Evolutionary conservation across 2,888 invertebrate genomes (phyloP), one percentile per base, ranked within the genome.

Genomic region (Phoronis australis): DNA sequence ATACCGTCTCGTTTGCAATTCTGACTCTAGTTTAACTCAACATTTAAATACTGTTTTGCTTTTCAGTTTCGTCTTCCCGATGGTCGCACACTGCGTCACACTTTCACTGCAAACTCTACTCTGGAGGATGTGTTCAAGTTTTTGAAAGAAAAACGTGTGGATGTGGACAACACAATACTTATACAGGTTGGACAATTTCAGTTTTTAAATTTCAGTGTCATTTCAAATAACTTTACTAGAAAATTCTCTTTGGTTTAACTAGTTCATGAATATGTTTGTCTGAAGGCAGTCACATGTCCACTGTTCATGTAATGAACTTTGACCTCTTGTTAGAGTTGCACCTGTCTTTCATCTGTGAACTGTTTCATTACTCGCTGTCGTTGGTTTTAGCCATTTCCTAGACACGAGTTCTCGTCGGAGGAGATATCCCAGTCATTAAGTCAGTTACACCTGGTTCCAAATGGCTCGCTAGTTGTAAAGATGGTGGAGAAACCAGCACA

Each of bases 301-400:
- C n/a, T n/a, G n/a, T n/a, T n/a, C n/a, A n/a, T n/a, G n/a, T n/a
- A n/a, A n/a, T n/a, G n/a, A n/a, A n/a, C n/a, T n/a, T n/a, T n/a
- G n/a, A n/a, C n/a, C n/a, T n/a, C n/a, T n/a, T n/a, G n/a, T n/a
- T n/a, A n/a, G n/a, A n/a, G n/a, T n/a, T n/a, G n/a, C n/a, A n/a
- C n/a, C n/a, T n/a, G n/a, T n/a, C n/a, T n/a, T n/a, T n/a, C n/a
- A n/a, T n/a, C n/a, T n/a, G n/a, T n/a, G n/a, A n/a, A n/a, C n/a
- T n/a, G n/a, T n/a, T n/a, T n/a, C n/a, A n/a, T n/a, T n/a, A n/a
- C n/a, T n/a, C n/a, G n/a, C n/a, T n/a, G n/a, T n/a, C n/a, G n/a
- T n/a, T n/a, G n/a, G n/a, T n/a, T n/a, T n/a, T 54, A 73, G 72
- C 71, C 72, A 24, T 73, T 73, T 56, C 73, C 73, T 12, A 60